These are phyloP conservation scores for Lophochroa leadbeateri DNA, from an alignment of 2,113 vertebrate species.

Conservation along the genomic window DNA sequence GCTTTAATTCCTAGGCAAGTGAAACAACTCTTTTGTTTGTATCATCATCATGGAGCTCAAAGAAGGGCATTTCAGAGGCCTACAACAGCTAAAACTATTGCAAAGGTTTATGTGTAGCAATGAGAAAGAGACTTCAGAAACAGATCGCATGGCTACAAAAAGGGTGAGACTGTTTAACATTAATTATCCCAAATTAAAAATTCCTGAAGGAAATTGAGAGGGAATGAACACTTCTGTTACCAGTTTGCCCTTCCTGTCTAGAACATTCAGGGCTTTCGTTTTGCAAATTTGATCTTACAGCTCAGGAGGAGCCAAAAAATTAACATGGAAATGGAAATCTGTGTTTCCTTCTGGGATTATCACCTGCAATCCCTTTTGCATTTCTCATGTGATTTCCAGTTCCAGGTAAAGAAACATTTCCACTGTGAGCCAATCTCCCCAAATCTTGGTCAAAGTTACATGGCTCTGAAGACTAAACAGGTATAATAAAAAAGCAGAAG, in stretches of 20 bases:
- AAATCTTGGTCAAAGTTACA: background rate
- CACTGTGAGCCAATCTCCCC: background rate
- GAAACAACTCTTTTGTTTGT: constrained; percentile 41
- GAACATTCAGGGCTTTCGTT: background rate
- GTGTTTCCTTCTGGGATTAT: background rate
- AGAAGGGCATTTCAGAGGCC: constrained; percentile 9
- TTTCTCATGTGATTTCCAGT: background rate
- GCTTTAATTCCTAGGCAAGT: constrained; percentile 28
- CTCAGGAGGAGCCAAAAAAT: background rate
- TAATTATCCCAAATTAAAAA: background rate
- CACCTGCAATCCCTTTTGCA: background rate
- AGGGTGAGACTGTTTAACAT: background rate
- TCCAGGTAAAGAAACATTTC: background rate
- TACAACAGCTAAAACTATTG: background rate
- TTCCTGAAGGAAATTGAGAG: background rate
- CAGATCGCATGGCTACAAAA: background rate
- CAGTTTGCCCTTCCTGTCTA: background rate
- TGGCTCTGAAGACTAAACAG: background rate
- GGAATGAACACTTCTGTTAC: background rate
- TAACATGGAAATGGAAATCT: background rate
- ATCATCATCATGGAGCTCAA: background rate
- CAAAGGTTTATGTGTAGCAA: background rate
- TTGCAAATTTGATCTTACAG: background rate
- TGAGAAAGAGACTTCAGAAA: background rate
- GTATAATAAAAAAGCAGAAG: background rate